These are phyloP conservation scores for Kryptopterus vitreolus DNA, from an alignment of 2,797 vertebrate species.

Conservation along the genomic window DNA sequence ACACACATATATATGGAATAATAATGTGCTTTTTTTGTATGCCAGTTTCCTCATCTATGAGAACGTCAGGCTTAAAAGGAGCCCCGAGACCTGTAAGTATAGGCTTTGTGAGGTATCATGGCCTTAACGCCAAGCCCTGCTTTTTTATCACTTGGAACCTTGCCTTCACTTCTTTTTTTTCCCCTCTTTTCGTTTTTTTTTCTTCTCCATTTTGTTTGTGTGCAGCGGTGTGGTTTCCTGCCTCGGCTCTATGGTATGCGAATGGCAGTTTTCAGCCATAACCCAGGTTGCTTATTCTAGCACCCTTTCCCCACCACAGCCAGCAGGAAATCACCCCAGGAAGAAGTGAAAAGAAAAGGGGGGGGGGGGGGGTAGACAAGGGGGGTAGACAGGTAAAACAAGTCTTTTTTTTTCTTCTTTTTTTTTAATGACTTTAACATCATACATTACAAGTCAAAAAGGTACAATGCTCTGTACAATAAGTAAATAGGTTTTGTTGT, in stretches of 20 bases:
- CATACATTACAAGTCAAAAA: constrained; percentile 82
- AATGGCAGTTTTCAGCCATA: constrained; percentile 52
- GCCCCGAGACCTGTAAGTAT: constrained; percentile 59
- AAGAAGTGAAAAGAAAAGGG: constrained; percentile 27
- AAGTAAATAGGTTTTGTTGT: constrained; percentile 82
- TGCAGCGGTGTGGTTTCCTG: constrained; percentile 54
- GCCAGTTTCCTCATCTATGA: constrained; percentile 35
- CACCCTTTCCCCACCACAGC: constrained; percentile 38
- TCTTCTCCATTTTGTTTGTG: constrained; percentile 49
- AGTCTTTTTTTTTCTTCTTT: constrained; percentile 55
- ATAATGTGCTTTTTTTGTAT: no score
- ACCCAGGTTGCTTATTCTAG: constrained; percentile 39
- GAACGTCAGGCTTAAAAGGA: constrained; percentile 29
- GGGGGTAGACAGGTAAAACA: constrained; percentile 59
- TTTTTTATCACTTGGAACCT: constrained; percentile 58
- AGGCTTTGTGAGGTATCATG: constrained; percentile 52
- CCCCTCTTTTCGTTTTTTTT: background rate
- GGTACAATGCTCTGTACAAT: constrained; percentile 82
- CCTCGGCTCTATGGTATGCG: constrained; percentile 48
- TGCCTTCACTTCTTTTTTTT: constrained; percentile 32
- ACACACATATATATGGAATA: no score
- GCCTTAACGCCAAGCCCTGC: constrained; percentile 54
- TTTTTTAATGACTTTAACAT: constrained; percentile 83
- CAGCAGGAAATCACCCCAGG: constrained; percentile 46
- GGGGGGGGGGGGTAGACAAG: no score